phyloP scores from a whole-genome alignment of 2,113 vertebrate genomes.

The Rhinoderma darwinii region DNA sequence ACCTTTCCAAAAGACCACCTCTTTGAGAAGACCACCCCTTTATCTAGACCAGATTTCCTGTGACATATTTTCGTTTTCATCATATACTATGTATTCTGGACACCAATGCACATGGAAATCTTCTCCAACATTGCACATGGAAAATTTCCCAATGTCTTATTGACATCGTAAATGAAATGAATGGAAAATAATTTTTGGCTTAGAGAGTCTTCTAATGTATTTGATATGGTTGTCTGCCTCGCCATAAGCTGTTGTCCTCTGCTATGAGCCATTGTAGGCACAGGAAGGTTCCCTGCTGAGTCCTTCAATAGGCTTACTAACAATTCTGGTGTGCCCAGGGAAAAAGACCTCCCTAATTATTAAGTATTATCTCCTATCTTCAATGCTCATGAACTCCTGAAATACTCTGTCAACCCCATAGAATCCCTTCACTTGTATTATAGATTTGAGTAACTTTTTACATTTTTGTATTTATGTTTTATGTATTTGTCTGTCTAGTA shows the following conservation, averaged over 20 bases:
- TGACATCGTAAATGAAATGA: background rate
- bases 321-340: background rate
- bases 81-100: too few species aligned
- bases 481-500: background rate
- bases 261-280: conserved; percentile 24
- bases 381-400: background rate
- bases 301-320: conserved; percentile 10
- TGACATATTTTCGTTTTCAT: too few species aligned
- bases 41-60: too few species aligned
- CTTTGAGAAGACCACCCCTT: too few species aligned
- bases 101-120: too few species aligned
- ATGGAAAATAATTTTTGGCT: background rate
- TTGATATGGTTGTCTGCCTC: background rate
- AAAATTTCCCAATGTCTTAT: background rate
- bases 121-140: too few species aligned
- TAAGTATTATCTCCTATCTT: conserved; percentile 1
- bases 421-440: background rate
- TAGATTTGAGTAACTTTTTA: background rate
- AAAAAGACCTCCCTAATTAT: conserved; percentile 25
- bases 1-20: too few species aligned
- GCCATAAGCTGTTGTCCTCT: conserved; percentile 9
- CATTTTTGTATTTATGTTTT: background rate
- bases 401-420: background rate
- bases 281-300: conserved; percentile 34
- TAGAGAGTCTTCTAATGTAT: background rate